Evolutionary conservation across 1,140 invertebrate species (phyloP).

Genomic region (Anadara kagoshimensis): DNA sequence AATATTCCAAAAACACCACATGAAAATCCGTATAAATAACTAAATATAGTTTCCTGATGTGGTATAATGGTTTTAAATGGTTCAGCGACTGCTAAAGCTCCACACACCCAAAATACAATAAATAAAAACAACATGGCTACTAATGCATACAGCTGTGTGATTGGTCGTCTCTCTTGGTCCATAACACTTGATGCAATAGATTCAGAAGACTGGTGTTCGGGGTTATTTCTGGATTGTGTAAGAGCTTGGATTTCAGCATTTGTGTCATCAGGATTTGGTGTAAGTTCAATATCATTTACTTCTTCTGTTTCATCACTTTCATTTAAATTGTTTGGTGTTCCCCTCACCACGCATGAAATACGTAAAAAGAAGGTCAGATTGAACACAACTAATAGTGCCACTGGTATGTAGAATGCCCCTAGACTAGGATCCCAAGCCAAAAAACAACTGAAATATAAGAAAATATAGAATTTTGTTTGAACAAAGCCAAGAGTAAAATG

Average conservation of each 20-base stretch:
- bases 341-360: conserved; percentile 82
- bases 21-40: conserved; percentile 84
- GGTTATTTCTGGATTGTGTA: conserved; percentile 61
- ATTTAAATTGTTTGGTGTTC: conserved; percentile 55
- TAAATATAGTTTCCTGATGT: conserved; percentile 85
- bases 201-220: conserved; percentile 33
- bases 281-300: conserved; percentile 76
- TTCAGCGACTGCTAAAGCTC: conserved; percentile 77
- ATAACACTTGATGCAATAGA: conserved; percentile 82
- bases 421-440: conserved; percentile 85
- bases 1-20: conserved; percentile 85
- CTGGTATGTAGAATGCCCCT: conserved; percentile 86
- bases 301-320: conserved; percentile 54
- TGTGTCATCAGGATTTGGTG: conserved; percentile 56
- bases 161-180: conserved; percentile 87
- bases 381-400: conserved; percentile 83
- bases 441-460: conserved; percentile 80
- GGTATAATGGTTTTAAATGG: conserved; percentile 76
- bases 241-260: conserved; percentile 50
- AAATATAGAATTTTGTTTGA: conserved; percentile 2
- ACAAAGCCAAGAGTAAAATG: background rate
- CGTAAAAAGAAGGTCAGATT: conserved; percentile 84
- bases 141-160: conserved; percentile 86
- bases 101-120: conserved; percentile 83
- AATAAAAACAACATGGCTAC: conserved; percentile 85